Conservation (phyloP, 2,797 vertebrate genomes). For the Schizopygopsis pylzovi region DNA sequence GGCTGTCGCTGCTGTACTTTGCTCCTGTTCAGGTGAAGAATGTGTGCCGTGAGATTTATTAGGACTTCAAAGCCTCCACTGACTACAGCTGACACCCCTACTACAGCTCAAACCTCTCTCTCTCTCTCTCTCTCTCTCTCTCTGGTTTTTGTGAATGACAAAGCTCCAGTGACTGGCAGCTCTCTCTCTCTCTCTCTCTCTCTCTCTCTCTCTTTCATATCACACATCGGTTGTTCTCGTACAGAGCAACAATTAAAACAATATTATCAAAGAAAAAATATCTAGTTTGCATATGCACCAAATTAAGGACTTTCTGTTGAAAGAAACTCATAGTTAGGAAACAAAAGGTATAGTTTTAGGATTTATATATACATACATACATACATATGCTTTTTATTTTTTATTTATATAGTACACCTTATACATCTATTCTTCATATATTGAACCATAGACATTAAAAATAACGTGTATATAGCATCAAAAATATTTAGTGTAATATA, state of each 20-base stretch:
- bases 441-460: no score
- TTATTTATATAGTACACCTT: no score
- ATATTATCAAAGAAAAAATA: neutral
- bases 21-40: constrained; percentile 25
- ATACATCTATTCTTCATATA: no score
- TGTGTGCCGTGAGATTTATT: constrained; percentile 49
- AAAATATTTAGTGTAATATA: no score
- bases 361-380: no score
- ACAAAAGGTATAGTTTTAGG: no score
- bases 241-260: neutral
- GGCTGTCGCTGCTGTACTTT: constrained; percentile 27
- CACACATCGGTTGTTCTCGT: no score
- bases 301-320: no score
- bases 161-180: constrained; percentile 40
- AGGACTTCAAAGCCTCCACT: constrained; percentile 51
- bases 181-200: neutral
- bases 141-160: constrained; percentile 36
- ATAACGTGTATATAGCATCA: no score
- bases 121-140: neutral
- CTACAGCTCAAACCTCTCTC: constrained; percentile 19
- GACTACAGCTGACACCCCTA: constrained; percentile 63
- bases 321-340: no score
- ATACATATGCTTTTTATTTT: no score
- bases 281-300: no score
- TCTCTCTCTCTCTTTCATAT: neutral